phyloP scores from a whole-genome alignment of 2,797 vertebrate species.

The Oceanodroma leucorhoa region DNA sequence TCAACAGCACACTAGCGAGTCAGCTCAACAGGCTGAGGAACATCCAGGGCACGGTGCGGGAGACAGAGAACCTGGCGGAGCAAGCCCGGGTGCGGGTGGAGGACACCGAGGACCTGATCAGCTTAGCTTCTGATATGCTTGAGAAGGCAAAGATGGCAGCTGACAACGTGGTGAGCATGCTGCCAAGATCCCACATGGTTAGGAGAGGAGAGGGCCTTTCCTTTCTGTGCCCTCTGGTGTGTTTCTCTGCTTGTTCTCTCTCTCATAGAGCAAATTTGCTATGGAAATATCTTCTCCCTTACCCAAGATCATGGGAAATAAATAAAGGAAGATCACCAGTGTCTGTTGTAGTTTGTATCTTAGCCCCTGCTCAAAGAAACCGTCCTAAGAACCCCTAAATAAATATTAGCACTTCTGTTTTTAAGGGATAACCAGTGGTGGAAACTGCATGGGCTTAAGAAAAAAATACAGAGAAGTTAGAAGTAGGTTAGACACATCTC shows the following conservation, averaged over 20 bases:
- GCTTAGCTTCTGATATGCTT: constrained; percentile 86
- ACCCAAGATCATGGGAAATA: background rate
- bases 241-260: background rate
- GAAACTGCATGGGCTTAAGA: background rate
- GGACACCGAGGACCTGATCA: constrained; percentile 85
- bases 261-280: background rate
- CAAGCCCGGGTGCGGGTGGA: constrained; percentile 83
- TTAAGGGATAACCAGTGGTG: background rate
- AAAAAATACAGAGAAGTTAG: background rate
- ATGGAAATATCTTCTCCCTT: background rate
- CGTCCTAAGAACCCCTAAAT: background rate
- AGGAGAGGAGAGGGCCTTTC: background rate
- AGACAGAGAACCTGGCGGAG: constrained; percentile 84
- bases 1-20: constrained; percentile 87
- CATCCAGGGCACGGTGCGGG: constrained; percentile 86
- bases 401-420: background rate
- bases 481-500: background rate
- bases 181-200: background rate
- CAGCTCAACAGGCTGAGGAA: constrained; percentile 91
- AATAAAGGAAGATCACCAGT: background rate
- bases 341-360: background rate
- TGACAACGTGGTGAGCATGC: constrained; percentile 86
- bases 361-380: background rate
- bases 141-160: constrained; percentile 88
- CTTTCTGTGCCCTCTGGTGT: background rate